Conservation (phyloP, 2,113 vertebrate species). For the Seriola aureovittata region DNA sequence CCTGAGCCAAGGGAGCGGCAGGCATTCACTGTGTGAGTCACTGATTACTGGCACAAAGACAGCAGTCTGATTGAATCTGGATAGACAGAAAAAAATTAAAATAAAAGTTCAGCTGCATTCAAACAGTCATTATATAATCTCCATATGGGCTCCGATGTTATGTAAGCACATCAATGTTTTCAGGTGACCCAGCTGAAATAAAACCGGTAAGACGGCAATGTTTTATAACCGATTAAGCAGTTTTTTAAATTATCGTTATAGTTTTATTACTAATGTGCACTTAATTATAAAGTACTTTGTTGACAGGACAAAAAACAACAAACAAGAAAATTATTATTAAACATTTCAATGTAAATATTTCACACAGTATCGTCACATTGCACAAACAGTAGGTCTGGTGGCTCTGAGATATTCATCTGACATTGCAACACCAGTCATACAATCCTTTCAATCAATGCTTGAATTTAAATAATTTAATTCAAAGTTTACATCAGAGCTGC, state of each 20-base stretch:
- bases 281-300: neutral
- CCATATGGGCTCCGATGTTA: neutral
- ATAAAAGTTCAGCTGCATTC: neutral
- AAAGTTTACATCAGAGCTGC: too few relatives aligned
- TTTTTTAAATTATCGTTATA: neutral
- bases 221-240: neutral
- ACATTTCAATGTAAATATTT: neutral
- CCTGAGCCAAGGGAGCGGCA: constrained; percentile 60
- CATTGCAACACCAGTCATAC: too few relatives aligned
- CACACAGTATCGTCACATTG: neutral
- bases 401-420: too few relatives aligned
- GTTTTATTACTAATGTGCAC: neutral
- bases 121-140: constrained; percentile 6
- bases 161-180: neutral
- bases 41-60: constrained; percentile 27
- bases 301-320: neutral
- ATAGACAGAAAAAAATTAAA: neutral
- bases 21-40: constrained; percentile 56
- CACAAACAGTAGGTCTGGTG: too few relatives aligned
- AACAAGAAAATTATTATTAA: neutral
- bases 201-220: neutral
- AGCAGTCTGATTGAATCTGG: neutral
- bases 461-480: neutral
- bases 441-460: neutral
- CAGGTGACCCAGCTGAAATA: neutral